phyloP scores from a whole-genome alignment of 2,797 vertebrate genomes.

The Enteromius anoplus region DNA sequence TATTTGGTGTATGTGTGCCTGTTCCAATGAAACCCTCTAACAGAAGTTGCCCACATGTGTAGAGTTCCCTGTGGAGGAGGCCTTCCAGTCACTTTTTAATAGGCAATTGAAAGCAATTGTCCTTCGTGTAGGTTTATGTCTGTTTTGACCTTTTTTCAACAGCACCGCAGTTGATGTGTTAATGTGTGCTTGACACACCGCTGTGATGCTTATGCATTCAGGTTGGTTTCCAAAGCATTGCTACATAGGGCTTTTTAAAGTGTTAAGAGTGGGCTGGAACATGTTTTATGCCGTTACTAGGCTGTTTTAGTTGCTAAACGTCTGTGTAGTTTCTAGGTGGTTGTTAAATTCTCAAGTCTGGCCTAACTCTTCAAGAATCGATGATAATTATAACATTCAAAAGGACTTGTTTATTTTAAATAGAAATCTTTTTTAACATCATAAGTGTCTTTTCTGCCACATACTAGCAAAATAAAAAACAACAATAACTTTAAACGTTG shows the following conservation, averaged over 20 bases:
- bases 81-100: slow-evolving; percentile 19
- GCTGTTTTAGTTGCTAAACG: neutral
- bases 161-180: neutral
- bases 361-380: neutral
- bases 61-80: slow-evolving; percentile 9
- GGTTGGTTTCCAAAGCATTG: slow-evolving; percentile 1
- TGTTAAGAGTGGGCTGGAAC: neutral
- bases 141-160: neutral
- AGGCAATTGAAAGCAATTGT: slow-evolving; percentile 16
- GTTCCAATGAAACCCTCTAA: slow-evolving; percentile 11
- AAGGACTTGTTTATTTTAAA: neutral
- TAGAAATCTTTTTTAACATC: neutral
- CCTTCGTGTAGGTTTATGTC: neutral
- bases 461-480: neutral
- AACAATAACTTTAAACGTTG: too few relatives aligned
- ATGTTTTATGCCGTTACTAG: neutral
- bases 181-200: neutral
- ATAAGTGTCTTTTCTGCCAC: neutral
- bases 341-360: neutral
- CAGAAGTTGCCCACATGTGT: slow-evolving; percentile 34
- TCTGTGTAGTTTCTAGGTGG: neutral
- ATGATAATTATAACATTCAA: neutral
- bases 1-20: slow-evolving; percentile 17
- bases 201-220: too few relatives aligned
- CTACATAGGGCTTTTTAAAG: neutral